Evolutionary conservation across 2,113 vertebrate genomes (phyloP), one percentile per base, ranked within the genome.

Genomic region (Arvicanthis niloticus): DNA sequence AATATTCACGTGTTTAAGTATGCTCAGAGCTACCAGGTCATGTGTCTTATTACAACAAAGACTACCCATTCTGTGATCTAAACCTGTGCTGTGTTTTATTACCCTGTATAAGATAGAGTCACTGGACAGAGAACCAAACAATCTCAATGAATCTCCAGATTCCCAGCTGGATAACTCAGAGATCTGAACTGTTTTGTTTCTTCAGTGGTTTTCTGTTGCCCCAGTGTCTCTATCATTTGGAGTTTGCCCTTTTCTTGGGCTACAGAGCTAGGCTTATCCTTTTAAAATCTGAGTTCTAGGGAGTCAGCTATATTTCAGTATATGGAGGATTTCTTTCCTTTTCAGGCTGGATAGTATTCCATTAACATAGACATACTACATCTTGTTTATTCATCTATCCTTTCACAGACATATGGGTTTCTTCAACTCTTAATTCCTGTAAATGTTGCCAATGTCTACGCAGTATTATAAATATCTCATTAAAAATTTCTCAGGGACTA

Each of bases 311-410:
- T 53, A 1, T 53, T 80, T 17, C 9, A 62, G 19, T 22, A 60
- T 16, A 5, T 80, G 37, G 40, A 48, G 15, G 5, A 81, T 90
- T 81, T 56, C 21, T 11, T 75, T 95, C 29, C 17, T 88, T 95
- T 89, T 70, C n/a, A 92, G 7, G 21, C 37, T 80, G 68, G 65
- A 7, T 95, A 67, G 56, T 92, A 94, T 90, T 84, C 31, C 82
- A 22, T n/a, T 75, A 7, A 7, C 15, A 73, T 24, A 19, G 31
- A 1, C 56, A 75, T 12, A 81, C 13, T 12, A 3, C 0, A 29
- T 91, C 81, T 93, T 88, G n/a, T 45, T 67, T 95, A 37, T 42
- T 26, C 7, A 65, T 93, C 82, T 42, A 40, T 68, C 15, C 51
- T 7, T 84, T 26, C 2, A 58, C 53, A 24, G 21, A 82, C 7